Conservation (phyloP, 2,888 invertebrate species). For the Bhutanitis thaidina region DNA sequence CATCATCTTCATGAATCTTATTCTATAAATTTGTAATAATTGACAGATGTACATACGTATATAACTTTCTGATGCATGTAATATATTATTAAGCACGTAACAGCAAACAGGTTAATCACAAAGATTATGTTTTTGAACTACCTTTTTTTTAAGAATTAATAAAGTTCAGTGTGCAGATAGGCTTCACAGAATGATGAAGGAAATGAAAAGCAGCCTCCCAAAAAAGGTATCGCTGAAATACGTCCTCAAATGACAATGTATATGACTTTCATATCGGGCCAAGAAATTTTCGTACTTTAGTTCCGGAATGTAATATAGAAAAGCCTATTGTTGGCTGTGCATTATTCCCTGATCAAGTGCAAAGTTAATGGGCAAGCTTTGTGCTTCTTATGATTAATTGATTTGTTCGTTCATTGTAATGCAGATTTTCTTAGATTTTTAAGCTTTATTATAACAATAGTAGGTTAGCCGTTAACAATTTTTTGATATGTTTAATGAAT, state of each 20-base stretch:
- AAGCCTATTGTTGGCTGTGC: constrained; percentile 64
- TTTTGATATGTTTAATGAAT: no score
- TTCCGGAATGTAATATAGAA: constrained; percentile 60
- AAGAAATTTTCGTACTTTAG: constrained; percentile 29
- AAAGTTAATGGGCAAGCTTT: constrained; percentile 77
- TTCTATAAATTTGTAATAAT: no score
- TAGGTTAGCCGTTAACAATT: no score
- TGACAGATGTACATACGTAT: no score
- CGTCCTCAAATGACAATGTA: constrained; percentile 45
- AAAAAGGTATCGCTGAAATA: constrained; percentile 19
- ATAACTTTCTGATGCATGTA: no score
- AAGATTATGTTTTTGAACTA: background rate
- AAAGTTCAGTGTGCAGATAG: background rate
- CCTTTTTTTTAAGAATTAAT: no score
- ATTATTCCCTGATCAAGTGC: constrained; percentile 77
- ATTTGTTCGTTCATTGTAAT: constrained; percentile 70
- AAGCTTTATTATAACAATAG: constrained; percentile 33
- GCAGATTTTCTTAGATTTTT: constrained; percentile 72
- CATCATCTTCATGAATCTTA: no score
- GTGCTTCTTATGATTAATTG: constrained; percentile 76
- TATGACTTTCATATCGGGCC: constrained; percentile 32
- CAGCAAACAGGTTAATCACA: no score
- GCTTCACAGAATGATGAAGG: constrained; percentile 15
- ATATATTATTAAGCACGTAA: no score
- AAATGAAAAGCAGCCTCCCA: constrained; percentile 19